Conservation (phyloP, 2,113 vertebrate species). For the Propithecus coquereli region DNA sequence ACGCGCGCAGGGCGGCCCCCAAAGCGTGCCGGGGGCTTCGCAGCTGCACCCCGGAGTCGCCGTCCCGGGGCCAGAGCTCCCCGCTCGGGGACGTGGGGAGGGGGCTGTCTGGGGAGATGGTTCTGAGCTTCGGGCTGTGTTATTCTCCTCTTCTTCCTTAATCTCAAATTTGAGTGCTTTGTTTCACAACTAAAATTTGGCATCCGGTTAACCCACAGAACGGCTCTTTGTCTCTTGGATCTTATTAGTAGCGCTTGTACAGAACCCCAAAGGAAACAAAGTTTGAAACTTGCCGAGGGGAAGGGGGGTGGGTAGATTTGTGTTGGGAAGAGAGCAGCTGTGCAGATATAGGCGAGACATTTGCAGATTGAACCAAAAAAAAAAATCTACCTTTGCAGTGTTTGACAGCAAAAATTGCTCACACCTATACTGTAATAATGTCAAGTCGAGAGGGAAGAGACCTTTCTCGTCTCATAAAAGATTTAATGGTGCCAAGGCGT, state of each 20-base stretch:
- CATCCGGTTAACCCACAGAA: constrained; percentile 1
- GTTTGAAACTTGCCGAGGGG: constrained; percentile 63
- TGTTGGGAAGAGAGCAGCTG: background rate
- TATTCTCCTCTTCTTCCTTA: background rate
- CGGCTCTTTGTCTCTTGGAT: constrained; percentile 65
- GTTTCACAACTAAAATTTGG: constrained; percentile 56
- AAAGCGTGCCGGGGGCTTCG: background rate
- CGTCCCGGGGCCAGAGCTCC: background rate
- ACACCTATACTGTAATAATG: background rate
- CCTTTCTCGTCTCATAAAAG: background rate
- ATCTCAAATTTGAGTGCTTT: constrained; percentile 50
- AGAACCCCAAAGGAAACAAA: constrained; percentile 48
- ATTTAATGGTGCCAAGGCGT: background rate
- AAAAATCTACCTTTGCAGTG: background rate
- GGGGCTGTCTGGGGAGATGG: background rate
- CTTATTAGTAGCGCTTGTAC: background rate
- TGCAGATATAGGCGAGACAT: background rate
- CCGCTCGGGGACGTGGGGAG: background rate
- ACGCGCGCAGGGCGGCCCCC: background rate
- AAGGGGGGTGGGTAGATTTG: background rate
- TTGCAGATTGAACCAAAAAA: background rate
- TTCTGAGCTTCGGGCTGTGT: background rate
- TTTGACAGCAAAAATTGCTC: constrained; percentile 22
- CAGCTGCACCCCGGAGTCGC: background rate
- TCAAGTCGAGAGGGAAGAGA: background rate